A percentile compares a stretch with the other conserved stretches of the same genome.
Evolutionary conservation across 2,113 vertebrate genomes (phyloP).

Genomic region (Pituophis catenifer): DNA sequence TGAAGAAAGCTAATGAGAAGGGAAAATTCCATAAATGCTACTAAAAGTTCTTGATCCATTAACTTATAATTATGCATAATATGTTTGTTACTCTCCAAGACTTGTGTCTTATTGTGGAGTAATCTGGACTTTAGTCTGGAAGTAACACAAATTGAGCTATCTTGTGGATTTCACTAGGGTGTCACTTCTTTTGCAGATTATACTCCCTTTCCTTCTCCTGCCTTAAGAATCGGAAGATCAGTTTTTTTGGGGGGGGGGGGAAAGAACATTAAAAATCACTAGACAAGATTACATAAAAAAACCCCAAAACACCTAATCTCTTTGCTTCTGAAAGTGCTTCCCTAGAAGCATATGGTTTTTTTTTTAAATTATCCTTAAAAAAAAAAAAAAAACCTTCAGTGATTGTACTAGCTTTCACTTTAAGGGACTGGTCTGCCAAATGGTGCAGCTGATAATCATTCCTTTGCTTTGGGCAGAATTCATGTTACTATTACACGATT

Average conservation of each 20-base stretch:
- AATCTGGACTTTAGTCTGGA: background rate
- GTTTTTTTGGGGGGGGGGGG: background rate
- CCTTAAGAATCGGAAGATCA: background rate
- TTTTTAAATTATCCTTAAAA: background rate
- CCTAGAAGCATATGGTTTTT: background rate
- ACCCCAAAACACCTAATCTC: background rate
- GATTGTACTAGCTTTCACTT: background rate
- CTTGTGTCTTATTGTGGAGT: background rate
- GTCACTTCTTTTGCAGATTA: background rate
- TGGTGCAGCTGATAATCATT: background rate
- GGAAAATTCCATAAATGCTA: background rate
- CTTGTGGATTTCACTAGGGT: background rate
- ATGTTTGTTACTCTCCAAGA: background rate
- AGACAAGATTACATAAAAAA: background rate
- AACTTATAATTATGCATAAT: accelerated
- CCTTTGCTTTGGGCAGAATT: background rate
- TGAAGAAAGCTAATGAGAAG: background rate
- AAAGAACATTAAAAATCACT: background rate
- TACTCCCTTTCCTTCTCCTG: background rate
- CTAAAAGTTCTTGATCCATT: background rate
- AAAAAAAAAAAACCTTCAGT: background rate
- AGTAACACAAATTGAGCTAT: background rate
- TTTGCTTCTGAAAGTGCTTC: background rate
- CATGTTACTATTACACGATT: background rate
- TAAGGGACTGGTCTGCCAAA: background rate